Evolutionary conservation across 2,888 invertebrate genomes (phyloP), one percentile per base, ranked within the genome.

Genomic region (Dicyrtomina minuta): DNA sequence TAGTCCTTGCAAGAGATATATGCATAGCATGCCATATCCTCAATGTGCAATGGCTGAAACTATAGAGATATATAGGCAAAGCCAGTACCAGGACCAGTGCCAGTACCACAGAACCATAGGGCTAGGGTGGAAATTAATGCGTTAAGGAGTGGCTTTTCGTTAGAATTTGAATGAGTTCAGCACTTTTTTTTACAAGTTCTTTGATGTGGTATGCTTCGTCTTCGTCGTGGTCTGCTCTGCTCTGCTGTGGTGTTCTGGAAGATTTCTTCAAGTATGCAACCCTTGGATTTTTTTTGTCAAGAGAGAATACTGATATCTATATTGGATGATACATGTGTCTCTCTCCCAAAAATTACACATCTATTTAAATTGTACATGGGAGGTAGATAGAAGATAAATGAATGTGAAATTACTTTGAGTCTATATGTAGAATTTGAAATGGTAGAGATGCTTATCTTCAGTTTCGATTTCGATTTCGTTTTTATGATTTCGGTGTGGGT

Each of bases 141-240:
- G 56, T 56, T 49, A 27, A 62, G 49, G 62, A 62, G 62, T 62
- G 62, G 49, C 62, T 62, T 27, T 49, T 49, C 10, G 15, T 49
- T n/a, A 44, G 26, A 49, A 62, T 62, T 49, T 62, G 62, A 62
- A 62, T 62, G 62, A 62, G 62, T 62, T 58, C 58, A 58, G 58
- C 58, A 58, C 58, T 58, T n/a, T n/a, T n/a, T 58, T 62, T 44
- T 60, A 49, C 56, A 56, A 26, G 33, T 17, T 33, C 17, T n/a
- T 6, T n/a, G 17, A 33, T 20, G 2, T 39, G 17, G 20, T 20
- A 43, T 60, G 43, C 49, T 49, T 46, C 49, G 24, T 17, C n/a
- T n/a, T n/a, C n/a, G n/a, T n/a, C n/a, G n/a, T n/a, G n/a, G n/a
- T n/a, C n/a, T n/a, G n/a, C n/a, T n/a, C n/a, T n/a, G n/a, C n/a